Evolutionary conservation across 64 coral and sea anemone genomes (phyloP).

Genomic region (Pocillopora damicornis): DNA sequence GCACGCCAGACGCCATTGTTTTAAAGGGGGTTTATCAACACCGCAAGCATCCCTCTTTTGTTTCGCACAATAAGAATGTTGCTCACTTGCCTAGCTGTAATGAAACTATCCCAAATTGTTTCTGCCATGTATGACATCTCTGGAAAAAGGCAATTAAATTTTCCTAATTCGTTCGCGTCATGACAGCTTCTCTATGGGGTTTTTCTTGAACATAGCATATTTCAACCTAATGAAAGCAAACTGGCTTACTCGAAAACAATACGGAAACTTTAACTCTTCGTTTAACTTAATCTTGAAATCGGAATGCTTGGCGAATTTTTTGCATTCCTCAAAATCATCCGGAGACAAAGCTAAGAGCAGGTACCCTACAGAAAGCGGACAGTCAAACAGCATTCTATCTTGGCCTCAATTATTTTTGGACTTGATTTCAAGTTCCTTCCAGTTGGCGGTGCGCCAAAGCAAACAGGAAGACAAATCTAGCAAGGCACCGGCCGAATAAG

Average conservation of each 20-base stretch:
- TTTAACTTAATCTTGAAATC: background rate
- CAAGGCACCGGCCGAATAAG: background rate
- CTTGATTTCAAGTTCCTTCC: background rate
- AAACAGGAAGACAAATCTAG: background rate
- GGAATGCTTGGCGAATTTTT: background rate
- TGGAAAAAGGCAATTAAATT: background rate
- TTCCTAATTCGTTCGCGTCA: background rate
- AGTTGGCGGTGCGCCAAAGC: background rate
- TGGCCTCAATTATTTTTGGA: background rate
- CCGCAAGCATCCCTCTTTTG: background rate
- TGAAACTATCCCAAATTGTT: too few species aligned
- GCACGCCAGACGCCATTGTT: background rate
- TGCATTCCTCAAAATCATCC: background rate
- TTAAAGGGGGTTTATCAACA: background rate
- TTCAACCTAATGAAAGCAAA: too few species aligned
- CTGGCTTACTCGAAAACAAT: too few species aligned
- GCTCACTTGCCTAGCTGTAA: too few species aligned
- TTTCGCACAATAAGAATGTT: background rate
- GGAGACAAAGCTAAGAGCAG: background rate
- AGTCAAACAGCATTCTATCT: background rate
- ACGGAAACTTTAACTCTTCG: background rate
- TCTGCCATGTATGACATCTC: background rate
- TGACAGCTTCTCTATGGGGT: background rate
- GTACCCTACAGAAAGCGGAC: background rate
- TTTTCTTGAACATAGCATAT: too few species aligned